Evolutionary conservation across 23 tunicate genomes (phyloP), one percentile per base, ranked within the genome.

Genomic region (Trididemnum nubilum): DNA sequence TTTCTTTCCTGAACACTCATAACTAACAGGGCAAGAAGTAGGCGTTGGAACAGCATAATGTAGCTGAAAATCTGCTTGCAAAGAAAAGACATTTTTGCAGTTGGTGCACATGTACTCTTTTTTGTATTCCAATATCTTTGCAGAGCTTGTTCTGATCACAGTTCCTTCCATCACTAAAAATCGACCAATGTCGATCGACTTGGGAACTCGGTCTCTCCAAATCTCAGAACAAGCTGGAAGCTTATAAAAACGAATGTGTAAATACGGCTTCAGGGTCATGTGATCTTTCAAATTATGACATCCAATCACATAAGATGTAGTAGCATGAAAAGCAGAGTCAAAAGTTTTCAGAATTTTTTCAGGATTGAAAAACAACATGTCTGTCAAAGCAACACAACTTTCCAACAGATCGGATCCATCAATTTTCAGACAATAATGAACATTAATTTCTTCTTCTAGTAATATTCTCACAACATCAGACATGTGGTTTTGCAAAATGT

Each of bases 131-230:
- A 93, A 73, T 15, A 93, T 76, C 33, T 93, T 93, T 0, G 87
- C 89, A 63, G 93, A 73, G 51, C 92, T 59, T 30, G 93, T 93
- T 82, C 98, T 83, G 19, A 93, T 93, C 24, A 93, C 98, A 31
- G 98, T 93, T 1, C 98, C 98, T 63, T 87, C 89, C 35, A 93
- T 77, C 0, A 92, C 90, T 2, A 93, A 71, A 38, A 87, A 93
- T 27, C 76, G 35, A 2, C 93, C 93, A 52, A 93, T 74, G 39
- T 93, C 98, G 22, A 71, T 87, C 33, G 98, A 87, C 35, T 93
- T 93, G 15, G 98, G 98, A 37, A 93, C 77, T 15, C 98, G 51
- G 24, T 93, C 93, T 79, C 98, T 64, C 86, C 98, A 93, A 9
- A 87, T 52, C 52, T 93, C 93, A 7, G 86, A 36, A 44, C 98